Evolutionary conservation across 2,797 vertebrate genomes (phyloP).

Genomic region (Anomalospiza imberbis): DNA sequence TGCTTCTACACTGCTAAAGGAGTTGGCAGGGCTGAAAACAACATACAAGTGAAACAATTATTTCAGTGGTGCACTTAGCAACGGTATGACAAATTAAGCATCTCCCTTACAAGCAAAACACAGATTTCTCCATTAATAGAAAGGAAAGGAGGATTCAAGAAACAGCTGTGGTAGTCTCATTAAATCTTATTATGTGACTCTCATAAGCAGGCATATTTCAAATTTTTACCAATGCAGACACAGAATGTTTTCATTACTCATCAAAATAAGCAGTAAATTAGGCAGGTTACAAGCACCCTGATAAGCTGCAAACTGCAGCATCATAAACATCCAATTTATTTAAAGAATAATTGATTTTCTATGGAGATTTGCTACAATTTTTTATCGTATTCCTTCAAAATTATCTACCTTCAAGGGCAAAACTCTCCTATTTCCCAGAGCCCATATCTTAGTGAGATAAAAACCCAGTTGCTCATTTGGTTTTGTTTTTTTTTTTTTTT

Average conservation of each 20-base stretch:
- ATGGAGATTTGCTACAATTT: neutral
- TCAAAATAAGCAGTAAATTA: neutral
- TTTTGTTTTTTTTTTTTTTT: neutral
- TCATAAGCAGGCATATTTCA: neutral
- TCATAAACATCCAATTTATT: neutral
- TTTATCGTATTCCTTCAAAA: neutral
- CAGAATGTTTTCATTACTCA: neutral
- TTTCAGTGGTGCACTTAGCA: neutral
- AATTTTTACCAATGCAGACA: neutral
- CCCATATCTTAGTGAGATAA: neutral
- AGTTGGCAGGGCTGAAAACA: neutral
- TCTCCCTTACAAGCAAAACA: neutral
- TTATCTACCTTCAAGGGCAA: neutral
- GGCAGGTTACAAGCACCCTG: neutral
- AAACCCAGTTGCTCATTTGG: rapidly evolving
- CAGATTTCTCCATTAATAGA: neutral
- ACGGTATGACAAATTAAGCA: neutral
- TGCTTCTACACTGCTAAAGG: too few species aligned
- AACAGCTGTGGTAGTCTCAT: neutral
- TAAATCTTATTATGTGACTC: neutral
- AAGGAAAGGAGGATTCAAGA: neutral
- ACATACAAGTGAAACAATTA: neutral
- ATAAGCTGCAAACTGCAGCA: neutral
- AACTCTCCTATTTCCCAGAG: neutral
- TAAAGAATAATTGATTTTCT: neutral